Conservation (phyloP, 2,888 invertebrate genomes). For the Drosophila paucipuncta region DNA sequence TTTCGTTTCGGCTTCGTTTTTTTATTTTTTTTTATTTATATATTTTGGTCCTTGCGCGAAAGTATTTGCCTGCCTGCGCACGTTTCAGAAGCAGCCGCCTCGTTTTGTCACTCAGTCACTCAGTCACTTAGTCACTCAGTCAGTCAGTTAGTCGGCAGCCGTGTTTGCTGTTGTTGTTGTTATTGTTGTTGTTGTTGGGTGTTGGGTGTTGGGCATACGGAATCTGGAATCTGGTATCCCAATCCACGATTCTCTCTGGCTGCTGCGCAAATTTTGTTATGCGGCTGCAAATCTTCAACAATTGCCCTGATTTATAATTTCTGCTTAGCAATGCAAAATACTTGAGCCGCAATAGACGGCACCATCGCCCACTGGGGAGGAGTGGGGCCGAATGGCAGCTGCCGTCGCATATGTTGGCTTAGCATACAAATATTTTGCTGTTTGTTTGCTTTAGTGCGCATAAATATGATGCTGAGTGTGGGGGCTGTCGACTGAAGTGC, state of each 20-base stretch:
- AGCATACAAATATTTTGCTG: constrained; percentile 81
- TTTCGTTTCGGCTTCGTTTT: constrained; percentile 9
- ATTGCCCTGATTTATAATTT: constrained; percentile 83
- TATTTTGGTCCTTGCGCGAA: constrained; percentile 47
- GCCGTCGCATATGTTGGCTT: constrained; percentile 77
- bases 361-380: neutral
- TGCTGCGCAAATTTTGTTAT: constrained; percentile 69
- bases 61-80: constrained; percentile 68
- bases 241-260: constrained; percentile 28
- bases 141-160: constrained; percentile 76
- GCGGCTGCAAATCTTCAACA: constrained; percentile 82
- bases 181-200: constrained; percentile 13
- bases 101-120: constrained; percentile 51
- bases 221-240: constrained; percentile 38
- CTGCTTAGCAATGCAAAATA: constrained; percentile 83
- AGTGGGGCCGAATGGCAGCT: constrained; percentile 53
- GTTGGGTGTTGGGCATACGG: constrained; percentile 31
- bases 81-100: constrained; percentile 37
- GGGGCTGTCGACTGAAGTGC: constrained; percentile 15
- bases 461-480: constrained; percentile 57
- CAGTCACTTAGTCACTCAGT: constrained; percentile 66
- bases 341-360: constrained; percentile 76
- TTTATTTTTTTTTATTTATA: constrained; percentile 41
- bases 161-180: constrained; percentile 8
- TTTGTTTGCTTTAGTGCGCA: constrained; percentile 79